Percentiles rank a stretch among this genome's conserved stretches.
phyloP scores from a whole-genome alignment of 2,888 invertebrate genomes.

The Amblyjoppa fuscipennis region DNA sequence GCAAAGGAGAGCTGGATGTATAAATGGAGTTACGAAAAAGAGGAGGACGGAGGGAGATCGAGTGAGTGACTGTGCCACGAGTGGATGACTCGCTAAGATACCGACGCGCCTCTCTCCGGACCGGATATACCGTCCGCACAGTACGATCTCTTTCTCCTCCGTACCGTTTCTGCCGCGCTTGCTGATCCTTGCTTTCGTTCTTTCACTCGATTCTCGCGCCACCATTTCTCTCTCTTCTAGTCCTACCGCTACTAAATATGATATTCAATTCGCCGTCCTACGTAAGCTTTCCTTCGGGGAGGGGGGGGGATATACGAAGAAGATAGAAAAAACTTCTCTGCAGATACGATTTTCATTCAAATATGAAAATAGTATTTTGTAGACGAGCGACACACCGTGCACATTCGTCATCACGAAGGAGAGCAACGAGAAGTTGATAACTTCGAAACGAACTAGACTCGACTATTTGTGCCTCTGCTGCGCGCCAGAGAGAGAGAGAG shows the following conservation, averaged over 20 bases:
- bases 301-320: not conserved
- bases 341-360: not conserved
- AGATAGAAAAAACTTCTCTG: not conserved
- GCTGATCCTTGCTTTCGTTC: not conserved
- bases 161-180: too few species aligned
- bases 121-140: slow-evolving; percentile 38
- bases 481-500: slow-evolving; percentile 27
- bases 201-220: slow-evolving; percentile 6
- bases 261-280: slow-evolving; percentile 5
- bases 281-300: not conserved
- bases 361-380: not conserved
- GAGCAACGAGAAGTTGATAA: slow-evolving; percentile 66
- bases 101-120: slow-evolving; percentile 51
- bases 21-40: slow-evolving; percentile 27
- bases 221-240: not conserved
- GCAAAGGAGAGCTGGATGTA: not conserved
- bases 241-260: not conserved
- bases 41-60: slow-evolving; percentile 37
- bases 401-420: slow-evolving; percentile 47
- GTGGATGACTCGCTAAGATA: slow-evolving; percentile 68
- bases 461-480: slow-evolving; percentile 29
- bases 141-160: not conserved
- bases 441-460: slow-evolving; percentile 62
- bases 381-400: slow-evolving; percentile 5
- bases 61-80: slow-evolving; percentile 66